Evolutionary conservation across 2,888 invertebrate species (phyloP), one percentile per base, ranked within the genome.

Genomic region (Mechanitis mazaeus): DNA sequence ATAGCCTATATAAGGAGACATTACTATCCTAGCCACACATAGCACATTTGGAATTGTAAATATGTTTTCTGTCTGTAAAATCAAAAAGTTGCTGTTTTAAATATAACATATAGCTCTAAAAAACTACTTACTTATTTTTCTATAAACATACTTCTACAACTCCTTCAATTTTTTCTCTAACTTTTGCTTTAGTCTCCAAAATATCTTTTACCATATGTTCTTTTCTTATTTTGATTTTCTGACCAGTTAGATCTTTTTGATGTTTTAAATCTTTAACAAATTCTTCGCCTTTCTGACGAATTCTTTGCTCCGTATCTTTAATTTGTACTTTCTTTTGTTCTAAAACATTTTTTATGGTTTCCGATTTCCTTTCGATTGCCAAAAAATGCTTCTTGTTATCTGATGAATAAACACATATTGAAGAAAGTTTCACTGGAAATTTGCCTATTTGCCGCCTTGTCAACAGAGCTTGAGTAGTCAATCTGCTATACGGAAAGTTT

Each of bases 21-120:
- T 89, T 6, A 93, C 86, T 73, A 98, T 98, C 73, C 99, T 92
- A 33, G 95, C 91, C 7, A 96, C 85, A 76, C 98, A 98, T 59
- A 99, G 85, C 56, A 96, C 89, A 86, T 99, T 99, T 11, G 99
- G 99, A 72, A 99, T 92, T 0, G 99, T 99, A 80, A 95, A 94
- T 53, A 98, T 93, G 84, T 98, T 97, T 90, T 98, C 98, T 93
- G 90, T 93, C 90, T 90, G 81, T 31, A 60, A 58, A 20, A 58
- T 33, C 42, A 35, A 45, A 55, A 35, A 54, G 7, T 5, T 59
- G 11, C 38, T 31, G 61, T 46, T 55, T 60, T 33, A 61, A 47
- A 50, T 38, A 45, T 6, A 35, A 35, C 33, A 55, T 12, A 45
- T 54, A n/a, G 55, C n/a, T 45, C 28, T 45, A 33, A 55, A 45